Conservation (phyloP, 2,888 invertebrate species). For the Nymphalis urticae region DNA sequence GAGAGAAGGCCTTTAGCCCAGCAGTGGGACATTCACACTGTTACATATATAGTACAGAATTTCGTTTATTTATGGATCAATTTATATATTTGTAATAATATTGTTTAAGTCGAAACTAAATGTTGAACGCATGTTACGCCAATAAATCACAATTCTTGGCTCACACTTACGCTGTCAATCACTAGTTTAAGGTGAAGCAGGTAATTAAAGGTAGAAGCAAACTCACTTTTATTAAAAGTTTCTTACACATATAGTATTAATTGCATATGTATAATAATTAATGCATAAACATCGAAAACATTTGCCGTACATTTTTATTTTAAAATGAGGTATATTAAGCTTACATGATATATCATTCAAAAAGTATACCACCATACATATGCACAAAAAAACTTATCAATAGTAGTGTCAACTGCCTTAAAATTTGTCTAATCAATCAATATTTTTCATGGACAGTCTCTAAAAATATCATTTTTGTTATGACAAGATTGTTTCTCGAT, state of each 20-base stretch:
- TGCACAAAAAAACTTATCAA: too few species aligned
- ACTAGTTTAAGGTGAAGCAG: slow-evolving; percentile 22
- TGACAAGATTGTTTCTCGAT: too few species aligned
- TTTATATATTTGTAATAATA: background rate
- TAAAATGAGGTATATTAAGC: too few species aligned
- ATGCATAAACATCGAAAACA: background rate
- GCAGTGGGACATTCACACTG: too few species aligned
- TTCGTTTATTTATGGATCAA: background rate
- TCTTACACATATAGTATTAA: background rate
- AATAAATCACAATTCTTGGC: slow-evolving; percentile 23
- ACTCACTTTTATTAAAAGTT: slow-evolving; percentile 6
- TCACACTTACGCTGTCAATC: slow-evolving; percentile 26
- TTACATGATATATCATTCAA: too few species aligned
- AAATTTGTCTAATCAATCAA: too few species aligned
- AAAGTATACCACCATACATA: too few species aligned
- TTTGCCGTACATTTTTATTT: too few species aligned
- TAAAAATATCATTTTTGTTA: too few species aligned
- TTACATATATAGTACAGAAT: background rate
- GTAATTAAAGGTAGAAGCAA: slow-evolving; percentile 12
- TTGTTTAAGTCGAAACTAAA: background rate
- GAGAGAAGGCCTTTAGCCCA: too few species aligned
- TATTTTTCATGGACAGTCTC: too few species aligned
- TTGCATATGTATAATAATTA: background rate
- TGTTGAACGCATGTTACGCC: background rate
- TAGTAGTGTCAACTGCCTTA: too few species aligned